Evolutionary conservation across 2,113 vertebrate species (phyloP).

Genomic region (Smithornis capensis): DNA sequence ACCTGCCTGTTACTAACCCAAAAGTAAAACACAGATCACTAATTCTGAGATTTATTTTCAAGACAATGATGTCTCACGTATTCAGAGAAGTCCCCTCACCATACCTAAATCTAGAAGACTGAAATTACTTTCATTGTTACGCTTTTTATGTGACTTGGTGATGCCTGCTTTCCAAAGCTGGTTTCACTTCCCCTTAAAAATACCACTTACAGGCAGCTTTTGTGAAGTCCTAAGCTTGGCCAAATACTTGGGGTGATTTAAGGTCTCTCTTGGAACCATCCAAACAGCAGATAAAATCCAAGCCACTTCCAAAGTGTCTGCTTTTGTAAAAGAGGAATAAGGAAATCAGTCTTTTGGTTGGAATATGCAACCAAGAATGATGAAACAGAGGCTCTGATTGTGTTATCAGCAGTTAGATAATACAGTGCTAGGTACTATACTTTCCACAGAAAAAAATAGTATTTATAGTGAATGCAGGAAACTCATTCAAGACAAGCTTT

Average conservation of each 20-base stretch:
- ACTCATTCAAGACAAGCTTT: background rate
- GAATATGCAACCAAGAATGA: background rate
- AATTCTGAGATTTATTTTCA: background rate
- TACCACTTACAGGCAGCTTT: background rate
- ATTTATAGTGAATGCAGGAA: background rate
- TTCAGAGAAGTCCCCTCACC: background rate
- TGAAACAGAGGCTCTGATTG: background rate
- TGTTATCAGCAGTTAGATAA: background rate
- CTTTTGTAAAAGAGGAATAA: background rate
- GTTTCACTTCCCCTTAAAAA: background rate
- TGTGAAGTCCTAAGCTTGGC: background rate
- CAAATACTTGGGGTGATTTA: background rate
- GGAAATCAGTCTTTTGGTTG: background rate
- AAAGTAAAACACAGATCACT: background rate
- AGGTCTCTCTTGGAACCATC: background rate
- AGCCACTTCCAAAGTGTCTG: background rate
- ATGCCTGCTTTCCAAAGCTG: background rate
- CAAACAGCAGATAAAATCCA: background rate
- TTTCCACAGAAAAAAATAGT: background rate
- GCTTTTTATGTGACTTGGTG: background rate
- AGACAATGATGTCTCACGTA: fast-evolving
- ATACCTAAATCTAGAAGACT: background rate
- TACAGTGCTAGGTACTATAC: background rate
- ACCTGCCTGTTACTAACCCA: background rate
- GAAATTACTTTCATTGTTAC: background rate